Evolutionary conservation across 2,113 vertebrate genomes (phyloP).

Genomic region (Leucopternis melanops): DNA sequence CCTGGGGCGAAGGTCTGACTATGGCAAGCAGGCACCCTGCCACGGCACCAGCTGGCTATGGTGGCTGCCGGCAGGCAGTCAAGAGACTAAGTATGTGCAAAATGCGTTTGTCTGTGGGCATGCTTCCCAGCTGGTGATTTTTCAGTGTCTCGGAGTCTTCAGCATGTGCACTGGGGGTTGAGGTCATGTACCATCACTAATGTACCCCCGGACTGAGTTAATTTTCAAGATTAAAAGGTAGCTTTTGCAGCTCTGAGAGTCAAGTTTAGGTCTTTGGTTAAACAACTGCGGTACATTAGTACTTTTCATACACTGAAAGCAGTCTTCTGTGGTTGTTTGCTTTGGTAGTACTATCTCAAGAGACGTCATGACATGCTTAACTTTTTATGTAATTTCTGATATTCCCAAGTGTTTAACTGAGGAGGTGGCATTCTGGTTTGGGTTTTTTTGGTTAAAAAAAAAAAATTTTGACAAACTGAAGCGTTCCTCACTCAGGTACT

Average conservation of each 20-base stretch:
- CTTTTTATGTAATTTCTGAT: not conserved
- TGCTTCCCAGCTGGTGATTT: not conserved
- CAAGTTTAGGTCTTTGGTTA: not conserved
- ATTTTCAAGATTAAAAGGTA: not conserved
- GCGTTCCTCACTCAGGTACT: not conserved
- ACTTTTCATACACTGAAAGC: not conserved
- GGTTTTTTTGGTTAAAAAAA: not conserved
- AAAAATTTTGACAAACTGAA: not conserved
- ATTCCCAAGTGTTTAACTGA: not conserved
- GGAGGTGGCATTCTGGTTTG: not conserved
- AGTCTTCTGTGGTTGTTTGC: not conserved
- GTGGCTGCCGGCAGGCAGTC: not conserved
- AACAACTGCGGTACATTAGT: rapidly evolving
- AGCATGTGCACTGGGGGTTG: not conserved
- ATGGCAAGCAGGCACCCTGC: rapidly evolving
- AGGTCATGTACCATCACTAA: not conserved
- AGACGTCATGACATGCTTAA: rapidly evolving
- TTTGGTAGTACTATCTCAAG: not conserved
- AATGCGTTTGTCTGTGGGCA: not conserved
- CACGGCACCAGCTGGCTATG: not conserved
- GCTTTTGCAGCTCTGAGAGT: not conserved
- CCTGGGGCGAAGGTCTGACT: not conserved
- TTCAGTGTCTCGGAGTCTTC: not conserved
- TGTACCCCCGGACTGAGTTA: not conserved
- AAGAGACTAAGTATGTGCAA: not conserved